phyloP scores from a whole-genome alignment of 1,140 invertebrate species.

The Atta cephalotes region DNA sequence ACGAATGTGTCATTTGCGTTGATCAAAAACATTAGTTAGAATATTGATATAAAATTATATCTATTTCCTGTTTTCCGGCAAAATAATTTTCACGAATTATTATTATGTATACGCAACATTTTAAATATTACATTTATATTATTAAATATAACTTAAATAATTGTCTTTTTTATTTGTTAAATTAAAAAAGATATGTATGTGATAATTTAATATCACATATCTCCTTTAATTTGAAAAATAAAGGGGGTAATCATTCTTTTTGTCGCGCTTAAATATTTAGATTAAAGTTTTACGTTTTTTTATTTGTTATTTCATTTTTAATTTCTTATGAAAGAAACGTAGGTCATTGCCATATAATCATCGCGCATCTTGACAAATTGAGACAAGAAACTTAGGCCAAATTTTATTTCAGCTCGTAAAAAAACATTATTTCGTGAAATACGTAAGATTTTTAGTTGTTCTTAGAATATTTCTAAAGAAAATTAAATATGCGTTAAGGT shows the following conservation, averaged over 20 bases:
- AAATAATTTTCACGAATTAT: neutral
- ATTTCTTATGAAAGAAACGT: neutral
- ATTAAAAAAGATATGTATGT: no score
- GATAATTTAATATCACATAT: neutral
- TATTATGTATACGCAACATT: neutral
- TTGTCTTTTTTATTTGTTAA: no score
- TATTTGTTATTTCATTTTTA: neutral
- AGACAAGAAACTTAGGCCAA: neutral
- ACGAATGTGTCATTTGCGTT: neutral
- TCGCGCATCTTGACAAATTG: neutral
- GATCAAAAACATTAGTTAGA: neutral
- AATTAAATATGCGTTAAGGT: neutral
- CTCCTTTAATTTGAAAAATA: neutral
- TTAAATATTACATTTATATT: constrained; percentile 2
- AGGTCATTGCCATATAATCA: neutral
- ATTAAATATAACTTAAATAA: neutral
- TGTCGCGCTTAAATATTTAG: neutral
- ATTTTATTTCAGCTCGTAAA: neutral
- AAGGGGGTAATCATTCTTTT: neutral
- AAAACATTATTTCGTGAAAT: neutral
- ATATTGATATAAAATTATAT: neutral
- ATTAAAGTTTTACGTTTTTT: neutral
- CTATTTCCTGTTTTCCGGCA: no score
- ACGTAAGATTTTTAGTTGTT: neutral
- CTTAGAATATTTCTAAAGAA: neutral